Evolutionary conservation across 2,113 vertebrate genomes (phyloP).

Genomic region (Shinisaurus crocodilurus): DNA sequence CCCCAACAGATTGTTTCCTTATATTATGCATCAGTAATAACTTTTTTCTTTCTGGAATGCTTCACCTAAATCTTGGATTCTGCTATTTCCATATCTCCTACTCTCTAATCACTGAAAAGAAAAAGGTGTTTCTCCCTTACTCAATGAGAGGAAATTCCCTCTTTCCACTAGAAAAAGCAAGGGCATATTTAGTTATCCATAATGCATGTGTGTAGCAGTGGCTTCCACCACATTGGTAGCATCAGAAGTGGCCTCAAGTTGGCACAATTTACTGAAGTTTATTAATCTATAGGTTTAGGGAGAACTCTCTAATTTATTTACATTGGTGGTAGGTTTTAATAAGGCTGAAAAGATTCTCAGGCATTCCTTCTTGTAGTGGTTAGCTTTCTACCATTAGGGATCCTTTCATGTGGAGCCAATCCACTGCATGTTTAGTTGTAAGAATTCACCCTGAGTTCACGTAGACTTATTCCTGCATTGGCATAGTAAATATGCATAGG

Average conservation of each 20-base stretch:
- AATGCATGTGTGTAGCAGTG: no score
- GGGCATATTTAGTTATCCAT: neutral
- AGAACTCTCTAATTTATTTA: neutral
- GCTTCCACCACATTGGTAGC: neutral
- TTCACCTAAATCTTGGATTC: neutral
- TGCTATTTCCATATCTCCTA: neutral
- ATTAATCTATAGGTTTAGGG: neutral
- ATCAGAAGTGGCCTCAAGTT: neutral
- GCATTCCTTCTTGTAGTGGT: neutral
- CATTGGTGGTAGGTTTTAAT: neutral
- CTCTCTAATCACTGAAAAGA: neutral
- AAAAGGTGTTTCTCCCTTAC: neutral
- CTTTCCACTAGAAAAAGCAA: neutral
- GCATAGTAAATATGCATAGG: neutral
- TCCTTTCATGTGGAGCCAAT: neutral
- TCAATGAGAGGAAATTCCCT: neutral
- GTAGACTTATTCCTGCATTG: neutral
- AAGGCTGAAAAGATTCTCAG: neutral
- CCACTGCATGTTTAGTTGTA: neutral
- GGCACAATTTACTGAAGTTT: neutral
- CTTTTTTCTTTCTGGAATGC: neutral
- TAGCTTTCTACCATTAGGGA: neutral
- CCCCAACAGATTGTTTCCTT: neutral
- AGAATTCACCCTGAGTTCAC: neutral
- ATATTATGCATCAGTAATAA: neutral